Conservation (phyloP, 2,888 invertebrate genomes). For the Anodontia alba region DNA sequence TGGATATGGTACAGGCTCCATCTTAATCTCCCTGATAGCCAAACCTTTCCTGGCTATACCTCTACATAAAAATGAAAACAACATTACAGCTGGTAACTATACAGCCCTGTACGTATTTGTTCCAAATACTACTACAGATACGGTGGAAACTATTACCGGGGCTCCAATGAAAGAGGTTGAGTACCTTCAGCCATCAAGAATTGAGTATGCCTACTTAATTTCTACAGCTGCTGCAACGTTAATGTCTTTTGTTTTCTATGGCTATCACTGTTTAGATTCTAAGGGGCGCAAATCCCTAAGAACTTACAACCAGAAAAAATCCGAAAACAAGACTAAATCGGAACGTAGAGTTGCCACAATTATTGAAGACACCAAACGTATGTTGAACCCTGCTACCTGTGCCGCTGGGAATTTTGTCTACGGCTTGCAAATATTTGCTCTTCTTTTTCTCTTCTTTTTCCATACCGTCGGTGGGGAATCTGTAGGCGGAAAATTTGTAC, state of each 20-base stretch:
- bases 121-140: no score
- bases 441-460: conserved; percentile 68
- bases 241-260: conserved; percentile 59
- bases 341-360: conserved; percentile 15
- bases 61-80: neutral
- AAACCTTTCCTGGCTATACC: conserved; percentile 70
- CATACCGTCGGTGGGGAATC: conserved; percentile 71
- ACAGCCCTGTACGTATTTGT: no score
- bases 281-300: no score
- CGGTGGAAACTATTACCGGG: neutral
- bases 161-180: neutral
- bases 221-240: conserved; percentile 52
- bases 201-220: conserved; percentile 67
- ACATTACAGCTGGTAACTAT: neutral
- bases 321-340: neutral
- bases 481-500: conserved; percentile 72
- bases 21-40: conserved; percentile 71
- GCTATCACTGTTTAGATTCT: conserved; percentile 37
- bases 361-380: conserved; percentile 15
- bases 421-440: conserved; percentile 59
- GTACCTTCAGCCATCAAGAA: conserved; percentile 59
- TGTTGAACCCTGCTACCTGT: conserved; percentile 67
- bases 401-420: conserved; percentile 63
- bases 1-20: conserved; percentile 76
- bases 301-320: neutral